Base-by-base conservation (phyloP, 2,113 vertebrate genomes). In the Ailurus styani region DNA sequence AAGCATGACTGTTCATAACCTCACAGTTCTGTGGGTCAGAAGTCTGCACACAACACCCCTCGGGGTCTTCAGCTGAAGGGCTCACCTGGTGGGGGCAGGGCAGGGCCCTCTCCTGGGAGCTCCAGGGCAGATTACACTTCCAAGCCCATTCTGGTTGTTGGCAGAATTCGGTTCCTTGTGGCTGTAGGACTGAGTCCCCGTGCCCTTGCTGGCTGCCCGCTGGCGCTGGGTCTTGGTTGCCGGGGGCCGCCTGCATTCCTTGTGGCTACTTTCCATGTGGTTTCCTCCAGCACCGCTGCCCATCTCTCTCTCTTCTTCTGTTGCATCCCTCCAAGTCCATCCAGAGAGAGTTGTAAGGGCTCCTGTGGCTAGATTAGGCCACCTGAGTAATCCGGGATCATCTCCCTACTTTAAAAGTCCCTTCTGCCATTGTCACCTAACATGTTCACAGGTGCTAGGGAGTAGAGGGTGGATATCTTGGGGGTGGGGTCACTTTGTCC, bases 11-110 rank as follows among this genome's bases (percentile, higher is more conserved):
- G 0, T 37, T 45, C 31, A 9, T 47, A 1, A 31, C 14, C 14
- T 27, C 82, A 29, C 50, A 73, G 83, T 21, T 45, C 70, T 37
- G 3, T 47, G 82, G 40, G 12, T 23, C n/a, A 29, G 62, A n/a
- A 31, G 7, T 77, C 37, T 52, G n/a, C 7, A 1, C 54, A 23
- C 31, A 0, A 1, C 3, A 47, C 2, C 70, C 12, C 25, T 5
- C 40, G 23, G 42, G 23, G 18, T 60, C 37, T 34, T 78, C 29
- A 2, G 70, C 55, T 72, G 3, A 2, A 17, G 17, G 20, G 60
- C 47, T 73, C 15, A 29, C 6, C 5, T 27, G n/a, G 60, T 23
- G 0, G 47, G 12, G 29, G 12, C 27, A 47, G 27, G 68, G 29
- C 7, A 62, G 47, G 54, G 42, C 25, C 78, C 45, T 62, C 37